Conservation (phyloP, 2,888 invertebrate species). For the Onchidella celtica region DNA sequence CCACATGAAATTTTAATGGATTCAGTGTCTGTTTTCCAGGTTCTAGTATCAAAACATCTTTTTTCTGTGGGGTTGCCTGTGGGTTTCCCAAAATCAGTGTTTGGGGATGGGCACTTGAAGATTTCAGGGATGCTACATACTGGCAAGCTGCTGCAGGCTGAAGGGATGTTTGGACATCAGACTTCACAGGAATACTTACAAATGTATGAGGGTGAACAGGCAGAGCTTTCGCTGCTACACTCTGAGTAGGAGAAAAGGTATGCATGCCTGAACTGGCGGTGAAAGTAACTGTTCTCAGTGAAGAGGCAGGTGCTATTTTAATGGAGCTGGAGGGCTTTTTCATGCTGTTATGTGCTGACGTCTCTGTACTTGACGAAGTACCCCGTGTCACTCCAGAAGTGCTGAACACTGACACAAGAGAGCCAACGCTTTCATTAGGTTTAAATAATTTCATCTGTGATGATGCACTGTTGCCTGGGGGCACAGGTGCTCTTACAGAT, state of each 20-base stretch:
- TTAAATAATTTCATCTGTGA: too few species aligned
- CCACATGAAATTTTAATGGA: conserved; percentile 8
- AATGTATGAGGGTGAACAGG: background rate
- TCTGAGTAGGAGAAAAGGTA: background rate
- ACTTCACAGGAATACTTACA: background rate
- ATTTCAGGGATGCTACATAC: background rate
- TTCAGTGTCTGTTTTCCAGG: background rate
- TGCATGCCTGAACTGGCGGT: background rate
- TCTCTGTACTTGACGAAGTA: background rate
- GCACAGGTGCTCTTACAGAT: too few species aligned
- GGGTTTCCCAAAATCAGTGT: background rate
- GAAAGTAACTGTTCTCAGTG: background rate
- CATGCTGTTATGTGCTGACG: background rate
- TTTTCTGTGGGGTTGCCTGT: background rate
- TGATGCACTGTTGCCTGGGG: too few species aligned
- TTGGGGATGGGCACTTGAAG: background rate
- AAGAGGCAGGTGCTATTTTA: background rate
- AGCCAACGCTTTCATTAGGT: too few species aligned
- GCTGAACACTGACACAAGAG: background rate
- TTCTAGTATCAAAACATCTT: background rate
- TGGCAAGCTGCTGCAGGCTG: background rate
- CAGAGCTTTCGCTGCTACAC: background rate
- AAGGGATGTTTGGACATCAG: background rate
- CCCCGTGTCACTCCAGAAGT: too few species aligned
- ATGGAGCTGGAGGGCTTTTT: background rate